A percentile compares a stretch with the other conserved stretches of the same genome.
Conservation (phyloP, 2,113 vertebrate genomes). For the Perca schrenkii region DNA sequence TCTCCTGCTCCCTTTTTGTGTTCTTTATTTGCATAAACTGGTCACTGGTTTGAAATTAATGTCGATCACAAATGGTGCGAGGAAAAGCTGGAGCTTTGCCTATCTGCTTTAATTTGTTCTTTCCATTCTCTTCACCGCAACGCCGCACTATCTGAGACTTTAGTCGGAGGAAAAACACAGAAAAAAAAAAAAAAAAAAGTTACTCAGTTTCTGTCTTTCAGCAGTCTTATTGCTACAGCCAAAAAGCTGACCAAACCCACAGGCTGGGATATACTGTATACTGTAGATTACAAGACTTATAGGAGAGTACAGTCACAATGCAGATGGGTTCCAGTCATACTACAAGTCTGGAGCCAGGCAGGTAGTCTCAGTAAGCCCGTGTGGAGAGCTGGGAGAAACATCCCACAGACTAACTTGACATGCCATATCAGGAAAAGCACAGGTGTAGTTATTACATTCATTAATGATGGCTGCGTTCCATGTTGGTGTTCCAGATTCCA, state of each 20-base stretch:
- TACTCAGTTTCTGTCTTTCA: conserved; percentile 29
- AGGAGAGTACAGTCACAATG: not conserved
- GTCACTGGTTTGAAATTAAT: conserved; percentile 68
- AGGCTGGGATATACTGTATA: not conserved
- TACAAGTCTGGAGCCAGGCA: not conserved
- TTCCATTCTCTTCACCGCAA: conserved; percentile 50
- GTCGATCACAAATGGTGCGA: conserved; percentile 71
- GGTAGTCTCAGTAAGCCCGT: not conserved
- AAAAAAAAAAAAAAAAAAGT: not conserved
- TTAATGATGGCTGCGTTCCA: not conserved
- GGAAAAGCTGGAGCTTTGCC: conserved; percentile 65
- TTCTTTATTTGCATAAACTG: conserved; percentile 81
- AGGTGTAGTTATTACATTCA: not conserved
- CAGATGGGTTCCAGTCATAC: not conserved
- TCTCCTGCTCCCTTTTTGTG: conserved; percentile 64
- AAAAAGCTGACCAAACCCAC: conserved; percentile 6
- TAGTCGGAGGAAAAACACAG: conserved; percentile 31
- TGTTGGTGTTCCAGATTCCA: not conserved
- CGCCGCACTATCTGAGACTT: conserved; percentile 14
- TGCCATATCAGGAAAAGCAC: too few relatives aligned
- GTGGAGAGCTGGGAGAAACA: not conserved
- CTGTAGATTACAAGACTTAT: not conserved
- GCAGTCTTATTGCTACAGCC: not conserved
- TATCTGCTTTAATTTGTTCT: conserved; percentile 71
- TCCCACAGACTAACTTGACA: not conserved